Evolutionary conservation across 2,113 vertebrate genomes (phyloP).

Genomic region (Saguinus imperator): DNA sequence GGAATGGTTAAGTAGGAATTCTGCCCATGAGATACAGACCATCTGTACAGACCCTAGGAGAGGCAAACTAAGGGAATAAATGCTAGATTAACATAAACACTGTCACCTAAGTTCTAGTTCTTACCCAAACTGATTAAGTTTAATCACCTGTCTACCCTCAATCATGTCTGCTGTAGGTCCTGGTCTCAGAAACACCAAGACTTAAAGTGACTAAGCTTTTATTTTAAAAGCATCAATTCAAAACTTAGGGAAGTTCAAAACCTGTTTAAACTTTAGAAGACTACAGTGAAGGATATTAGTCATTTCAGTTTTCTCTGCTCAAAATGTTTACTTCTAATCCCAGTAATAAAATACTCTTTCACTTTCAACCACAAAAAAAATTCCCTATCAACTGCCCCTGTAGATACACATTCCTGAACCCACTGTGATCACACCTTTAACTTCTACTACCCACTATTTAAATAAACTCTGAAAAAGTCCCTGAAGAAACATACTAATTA

Average conservation of each 20-base stretch:
- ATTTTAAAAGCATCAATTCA: slow-evolving; percentile 17
- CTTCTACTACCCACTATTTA: slow-evolving; percentile 1
- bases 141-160: background rate
- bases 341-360: slow-evolving; percentile 68
- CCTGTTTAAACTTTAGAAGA: background rate
- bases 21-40: background rate
- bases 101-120: background rate
- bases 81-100: background rate
- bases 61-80: background rate
- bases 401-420: background rate
- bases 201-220: background rate
- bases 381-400: slow-evolving; percentile 45
- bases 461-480: background rate
- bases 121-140: background rate
- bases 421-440: slow-evolving; percentile 44
- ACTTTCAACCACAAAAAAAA: slow-evolving; percentile 73
- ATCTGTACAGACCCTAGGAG: background rate
- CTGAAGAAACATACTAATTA: slow-evolving; percentile 1
- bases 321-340: slow-evolving; percentile 56
- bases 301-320: slow-evolving; percentile 63
- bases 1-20: background rate
- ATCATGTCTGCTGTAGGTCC: background rate
- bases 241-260: slow-evolving; percentile 6
- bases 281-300: slow-evolving; percentile 49
- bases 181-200: background rate